Evolutionary conservation across 1,140 invertebrate species (phyloP).

Genomic region (Helicoverpa zea): DNA sequence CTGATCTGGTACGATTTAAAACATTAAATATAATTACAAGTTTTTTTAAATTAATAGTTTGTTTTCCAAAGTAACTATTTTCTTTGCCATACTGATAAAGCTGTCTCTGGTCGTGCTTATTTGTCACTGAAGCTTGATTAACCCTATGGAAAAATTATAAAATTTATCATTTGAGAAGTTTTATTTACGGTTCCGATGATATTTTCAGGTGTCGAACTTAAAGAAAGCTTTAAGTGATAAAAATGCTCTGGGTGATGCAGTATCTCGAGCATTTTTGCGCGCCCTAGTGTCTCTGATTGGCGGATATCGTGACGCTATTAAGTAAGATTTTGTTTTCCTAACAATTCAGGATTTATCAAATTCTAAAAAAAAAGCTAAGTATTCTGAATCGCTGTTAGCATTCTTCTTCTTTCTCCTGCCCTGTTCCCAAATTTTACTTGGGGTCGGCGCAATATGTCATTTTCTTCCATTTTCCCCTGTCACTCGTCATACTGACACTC

Average conservation of each 20-base stretch:
- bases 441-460: too few species aligned
- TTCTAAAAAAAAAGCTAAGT: not conserved
- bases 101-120: too few species aligned
- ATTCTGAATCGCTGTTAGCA: not conserved
- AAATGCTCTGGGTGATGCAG: constrained; percentile 94
- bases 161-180: too few species aligned
- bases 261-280: constrained; percentile 96
- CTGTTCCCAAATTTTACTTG: too few species aligned
- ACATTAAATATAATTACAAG: too few species aligned
- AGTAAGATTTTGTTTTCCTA: constrained; percentile 78
- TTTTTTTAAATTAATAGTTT: too few species aligned
- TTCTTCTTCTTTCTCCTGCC: too few species aligned
- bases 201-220: constrained; percentile 89
- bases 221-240: constrained; percentile 91
- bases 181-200: constrained; percentile 52
- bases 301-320: constrained; percentile 96
- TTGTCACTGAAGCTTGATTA: too few species aligned
- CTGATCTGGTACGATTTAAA: constrained; percentile 90
- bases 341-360: not conserved
- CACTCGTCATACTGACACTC: too few species aligned
- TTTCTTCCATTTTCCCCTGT: too few species aligned
- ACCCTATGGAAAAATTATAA: not conserved
- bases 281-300: constrained; percentile 97
- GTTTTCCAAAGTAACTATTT: too few species aligned
- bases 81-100: too few species aligned